These are phyloP conservation scores for Athalia rosae DNA, from an alignment of 2,888 invertebrate genomes.

Conservation along the genomic window DNA sequence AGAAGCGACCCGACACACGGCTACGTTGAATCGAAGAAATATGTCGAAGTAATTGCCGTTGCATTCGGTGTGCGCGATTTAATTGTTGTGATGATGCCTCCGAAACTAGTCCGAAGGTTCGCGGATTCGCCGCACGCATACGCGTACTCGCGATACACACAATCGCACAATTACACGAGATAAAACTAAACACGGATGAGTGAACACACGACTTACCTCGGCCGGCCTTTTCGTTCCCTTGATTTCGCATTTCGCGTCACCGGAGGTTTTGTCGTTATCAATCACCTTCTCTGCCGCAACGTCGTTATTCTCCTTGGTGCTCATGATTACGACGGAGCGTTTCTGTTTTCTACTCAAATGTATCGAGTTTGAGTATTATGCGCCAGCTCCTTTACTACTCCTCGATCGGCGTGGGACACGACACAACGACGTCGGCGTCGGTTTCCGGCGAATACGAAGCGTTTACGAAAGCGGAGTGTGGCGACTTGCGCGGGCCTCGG, in stretches of 20 bases:
- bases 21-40: constrained; percentile 37
- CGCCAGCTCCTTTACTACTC: constrained; percentile 7
- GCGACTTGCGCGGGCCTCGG: constrained; percentile 72
- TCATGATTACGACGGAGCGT: constrained; percentile 76
- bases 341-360: not conserved
- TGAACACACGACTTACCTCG: constrained; percentile 84
- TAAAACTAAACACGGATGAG: not conserved
- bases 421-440: constrained; percentile 61
- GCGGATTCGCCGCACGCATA: constrained; percentile 21
- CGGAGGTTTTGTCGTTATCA: constrained; percentile 84
- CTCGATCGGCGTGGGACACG: constrained; percentile 44
- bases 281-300: constrained; percentile 89
- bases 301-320: constrained; percentile 88
- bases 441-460: constrained; percentile 69
- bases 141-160: not conserved
- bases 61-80: constrained; percentile 44
- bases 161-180: constrained; percentile 28
- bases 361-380: not conserved
- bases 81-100: constrained; percentile 45
- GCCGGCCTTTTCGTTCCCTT: constrained; percentile 92
- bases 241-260: constrained; percentile 86
- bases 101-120: constrained; percentile 13
- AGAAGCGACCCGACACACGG: not conserved
- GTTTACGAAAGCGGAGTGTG: constrained; percentile 58
- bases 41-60: constrained; percentile 36